phyloP scores from a whole-genome alignment of 2,888 invertebrate genomes.

The Neoascia interrupta region DNA sequence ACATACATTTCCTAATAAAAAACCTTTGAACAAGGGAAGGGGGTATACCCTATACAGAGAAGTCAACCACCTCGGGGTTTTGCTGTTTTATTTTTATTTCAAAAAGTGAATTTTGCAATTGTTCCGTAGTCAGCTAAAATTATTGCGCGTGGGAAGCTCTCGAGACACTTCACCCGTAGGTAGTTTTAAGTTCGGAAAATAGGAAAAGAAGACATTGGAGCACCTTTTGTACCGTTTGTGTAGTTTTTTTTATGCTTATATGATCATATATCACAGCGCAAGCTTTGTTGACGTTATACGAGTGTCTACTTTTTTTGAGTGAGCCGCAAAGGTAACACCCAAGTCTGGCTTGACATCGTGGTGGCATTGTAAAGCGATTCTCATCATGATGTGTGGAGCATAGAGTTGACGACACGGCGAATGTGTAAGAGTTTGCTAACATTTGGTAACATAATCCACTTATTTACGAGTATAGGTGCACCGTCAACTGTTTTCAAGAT shows the following conservation, averaged over 20 bases:
- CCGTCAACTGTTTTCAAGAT: conserved; percentile 1
- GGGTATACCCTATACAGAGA: too few relatives aligned
- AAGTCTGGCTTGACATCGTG: conserved; percentile 20
- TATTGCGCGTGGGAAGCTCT: conserved; percentile 41
- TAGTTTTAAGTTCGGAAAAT: too few relatives aligned
- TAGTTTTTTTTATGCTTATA: too few relatives aligned
- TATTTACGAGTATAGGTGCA: conserved; percentile 36
- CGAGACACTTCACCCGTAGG: conserved; percentile 18
- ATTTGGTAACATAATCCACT: conserved; percentile 50
- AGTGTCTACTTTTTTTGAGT: too few relatives aligned
- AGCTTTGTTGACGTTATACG: conserved; percentile 9
- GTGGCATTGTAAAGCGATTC: conserved; percentile 39
- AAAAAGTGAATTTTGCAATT: conserved; percentile 21
- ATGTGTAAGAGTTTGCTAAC: conserved; percentile 18
- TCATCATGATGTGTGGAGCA: not conserved
- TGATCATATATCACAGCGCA: conserved; percentile 39
- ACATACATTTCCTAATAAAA: too few relatives aligned
- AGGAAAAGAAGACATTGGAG: not conserved
- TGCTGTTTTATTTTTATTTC: too few relatives aligned
- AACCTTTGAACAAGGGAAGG: too few relatives aligned
- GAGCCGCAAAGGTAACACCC: conserved; percentile 26
- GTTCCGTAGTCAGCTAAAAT: conserved; percentile 13
- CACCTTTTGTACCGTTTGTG: conserved; percentile 19
- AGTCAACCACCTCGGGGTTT: conserved; percentile 13
- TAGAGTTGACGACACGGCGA: not conserved